These are phyloP conservation scores for Knipowitschia caucasica DNA, from an alignment of 2,797 vertebrate genomes.

Conservation along the genomic window DNA sequence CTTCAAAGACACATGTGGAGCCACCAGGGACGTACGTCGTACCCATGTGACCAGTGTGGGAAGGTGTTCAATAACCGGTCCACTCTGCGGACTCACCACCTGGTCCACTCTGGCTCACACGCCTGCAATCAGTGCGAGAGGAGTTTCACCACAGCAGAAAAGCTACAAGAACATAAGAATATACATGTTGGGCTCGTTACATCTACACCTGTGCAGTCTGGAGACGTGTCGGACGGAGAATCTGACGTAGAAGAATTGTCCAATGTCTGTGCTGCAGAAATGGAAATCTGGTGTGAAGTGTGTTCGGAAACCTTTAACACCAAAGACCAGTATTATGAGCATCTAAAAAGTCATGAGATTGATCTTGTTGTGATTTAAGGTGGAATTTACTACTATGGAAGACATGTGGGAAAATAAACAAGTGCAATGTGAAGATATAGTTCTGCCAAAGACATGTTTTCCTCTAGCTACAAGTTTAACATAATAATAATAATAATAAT, in stretches of 20 bases:
- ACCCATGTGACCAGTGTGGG: slow-evolving; percentile 1
- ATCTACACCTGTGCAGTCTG: too few species aligned
- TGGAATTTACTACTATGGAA: too few species aligned
- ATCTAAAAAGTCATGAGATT: neutral
- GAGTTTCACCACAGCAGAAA: neutral
- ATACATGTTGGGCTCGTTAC: too few species aligned
- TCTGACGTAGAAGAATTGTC: neutral
- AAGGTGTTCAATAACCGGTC: neutral
- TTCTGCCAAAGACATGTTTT: too few species aligned
- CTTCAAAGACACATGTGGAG: neutral
- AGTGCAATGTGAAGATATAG: too few species aligned
- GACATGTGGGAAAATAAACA: too few species aligned
- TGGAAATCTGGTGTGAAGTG: neutral
- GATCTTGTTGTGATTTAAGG: neutral
- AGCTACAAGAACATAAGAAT: neutral
- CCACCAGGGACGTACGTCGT: neutral
- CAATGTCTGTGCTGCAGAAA: neutral
- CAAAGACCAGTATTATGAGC: slow-evolving; percentile 1
- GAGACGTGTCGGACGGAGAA: too few species aligned
- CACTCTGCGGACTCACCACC: neutral
- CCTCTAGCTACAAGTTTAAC: too few species aligned
- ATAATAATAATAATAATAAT: too few species aligned
- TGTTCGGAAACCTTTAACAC: neutral
- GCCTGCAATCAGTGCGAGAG: neutral
- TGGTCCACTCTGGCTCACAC: neutral